Evolutionary conservation across 2,113 vertebrate genomes (phyloP), one percentile per base, ranked within the genome.

Genomic region (Stigmatopora argus): DNA sequence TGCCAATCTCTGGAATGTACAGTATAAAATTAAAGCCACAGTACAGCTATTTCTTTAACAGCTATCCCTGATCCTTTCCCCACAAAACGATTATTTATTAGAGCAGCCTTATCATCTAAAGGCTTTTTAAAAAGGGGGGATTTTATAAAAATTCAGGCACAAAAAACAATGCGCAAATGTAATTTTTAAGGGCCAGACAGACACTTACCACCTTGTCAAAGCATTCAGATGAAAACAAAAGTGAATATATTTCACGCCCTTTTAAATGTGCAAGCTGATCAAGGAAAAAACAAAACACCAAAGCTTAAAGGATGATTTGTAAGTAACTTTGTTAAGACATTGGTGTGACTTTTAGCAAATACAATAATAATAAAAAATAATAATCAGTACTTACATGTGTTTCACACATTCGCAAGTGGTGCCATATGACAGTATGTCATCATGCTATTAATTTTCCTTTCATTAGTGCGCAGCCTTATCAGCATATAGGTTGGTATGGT

Each of bases 1-100:
- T 81, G 76, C 82, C 66, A 79, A 78, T 78, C 69, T 73, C 63
- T 77, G 81, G 83, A 86, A 87, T 85, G 82, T 87, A 79, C 70
- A 80, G 73, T 64, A 67, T 73, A 64, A 62, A 85, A 75, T 51
- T 61, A 34, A 72, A 71, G 71, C 64, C n/a, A n/a, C 34, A 66
- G 69, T 66, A 76, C 72, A 79, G 55, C 70, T 52, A 35, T 59
- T 48, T 62, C 35, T 60, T 11, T 11, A 67, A 60, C 61, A 75
- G 64, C 48, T 44, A 11, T 45, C 64, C 71, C 34, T 0, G 14
- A n/a, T 55, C 60, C 48, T 9, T 38, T 45, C 12, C 56, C 64
- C 65, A 60, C 38, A 63, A 1, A 49, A 26, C 35, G 57, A 69
- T 74, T 41, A 70, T 67, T 66, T 74, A 46, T 73, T 70, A 12